These are phyloP conservation scores for Pangasius krempfi DNA, from an alignment of 2,797 vertebrate genomes.

Conservation along the genomic window DNA sequence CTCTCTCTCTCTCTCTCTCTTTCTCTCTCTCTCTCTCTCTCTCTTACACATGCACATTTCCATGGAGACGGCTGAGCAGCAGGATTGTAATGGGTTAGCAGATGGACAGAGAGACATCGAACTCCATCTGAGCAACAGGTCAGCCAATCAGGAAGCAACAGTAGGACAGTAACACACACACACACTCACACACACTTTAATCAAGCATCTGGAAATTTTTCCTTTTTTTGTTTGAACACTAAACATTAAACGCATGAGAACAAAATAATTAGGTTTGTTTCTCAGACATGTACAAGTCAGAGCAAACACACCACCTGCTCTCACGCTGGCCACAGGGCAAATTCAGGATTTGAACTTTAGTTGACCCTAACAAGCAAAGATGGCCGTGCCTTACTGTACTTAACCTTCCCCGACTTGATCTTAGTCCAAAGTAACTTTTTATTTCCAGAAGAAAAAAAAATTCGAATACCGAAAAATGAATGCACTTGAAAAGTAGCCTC, in stretches of 20 bases:
- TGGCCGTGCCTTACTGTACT: background rate
- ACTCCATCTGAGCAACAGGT: no score
- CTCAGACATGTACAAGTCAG: background rate
- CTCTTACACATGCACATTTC: background rate
- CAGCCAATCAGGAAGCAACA: no score
- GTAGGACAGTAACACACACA: background rate
- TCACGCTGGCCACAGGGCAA: background rate
- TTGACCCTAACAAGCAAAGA: background rate
- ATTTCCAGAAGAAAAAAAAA: background rate
- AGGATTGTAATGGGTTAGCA: background rate
- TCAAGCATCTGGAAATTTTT: no score
- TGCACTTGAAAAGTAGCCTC: background rate
- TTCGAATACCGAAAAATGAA: background rate
- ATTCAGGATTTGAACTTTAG: background rate
- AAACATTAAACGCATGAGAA: background rate
- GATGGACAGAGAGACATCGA: background rate
- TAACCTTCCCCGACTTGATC: background rate
- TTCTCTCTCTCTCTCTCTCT: background rate
- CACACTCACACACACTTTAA: background rate
- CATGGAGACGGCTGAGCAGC: background rate
- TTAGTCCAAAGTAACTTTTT: background rate
- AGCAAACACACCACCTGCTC: background rate
- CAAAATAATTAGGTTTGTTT: background rate
- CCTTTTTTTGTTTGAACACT: background rate
- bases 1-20: background rate